phyloP scores from a whole-genome alignment of 1,140 invertebrate species.

The Paralvinella palmiformis region DNA sequence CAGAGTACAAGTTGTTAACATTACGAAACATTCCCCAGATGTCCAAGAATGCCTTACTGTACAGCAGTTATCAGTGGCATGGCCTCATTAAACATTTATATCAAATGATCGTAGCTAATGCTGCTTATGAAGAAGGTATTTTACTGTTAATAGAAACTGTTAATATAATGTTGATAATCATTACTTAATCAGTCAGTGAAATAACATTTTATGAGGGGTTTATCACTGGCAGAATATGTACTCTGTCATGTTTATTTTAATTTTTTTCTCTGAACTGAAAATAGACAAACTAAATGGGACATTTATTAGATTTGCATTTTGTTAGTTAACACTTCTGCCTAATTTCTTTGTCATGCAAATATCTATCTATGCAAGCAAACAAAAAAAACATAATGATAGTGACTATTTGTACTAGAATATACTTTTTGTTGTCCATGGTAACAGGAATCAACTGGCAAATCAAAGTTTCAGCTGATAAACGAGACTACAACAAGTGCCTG shows the following conservation, averaged over 20 bases:
- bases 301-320: no score
- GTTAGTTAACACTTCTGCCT: no score
- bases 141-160: neutral
- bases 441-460: conserved; percentile 47
- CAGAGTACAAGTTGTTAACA: conserved; percentile 45
- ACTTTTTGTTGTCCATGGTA: no score
- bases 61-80: conserved; percentile 45
- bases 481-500: conserved; percentile 33
- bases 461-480: conserved; percentile 19
- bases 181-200: neutral
- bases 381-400: no score
- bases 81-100: conserved; percentile 45
- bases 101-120: conserved; percentile 48
- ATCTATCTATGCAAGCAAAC: no score
- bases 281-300: no score
- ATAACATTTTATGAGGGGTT: neutral
- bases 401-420: no score
- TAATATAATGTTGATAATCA: neutral
- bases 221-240: neutral
- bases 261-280: no score
- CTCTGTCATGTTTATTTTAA: neutral
- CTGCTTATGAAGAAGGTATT: conserved; percentile 47
- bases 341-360: no score
- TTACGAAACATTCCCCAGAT: conserved; percentile 47
- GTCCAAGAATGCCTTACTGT: conserved; percentile 38